phyloP scores from a whole-genome alignment of 37 sponge, comb jelly and placozoan genomes.

The Aphrocallistes beatrix region DNA sequence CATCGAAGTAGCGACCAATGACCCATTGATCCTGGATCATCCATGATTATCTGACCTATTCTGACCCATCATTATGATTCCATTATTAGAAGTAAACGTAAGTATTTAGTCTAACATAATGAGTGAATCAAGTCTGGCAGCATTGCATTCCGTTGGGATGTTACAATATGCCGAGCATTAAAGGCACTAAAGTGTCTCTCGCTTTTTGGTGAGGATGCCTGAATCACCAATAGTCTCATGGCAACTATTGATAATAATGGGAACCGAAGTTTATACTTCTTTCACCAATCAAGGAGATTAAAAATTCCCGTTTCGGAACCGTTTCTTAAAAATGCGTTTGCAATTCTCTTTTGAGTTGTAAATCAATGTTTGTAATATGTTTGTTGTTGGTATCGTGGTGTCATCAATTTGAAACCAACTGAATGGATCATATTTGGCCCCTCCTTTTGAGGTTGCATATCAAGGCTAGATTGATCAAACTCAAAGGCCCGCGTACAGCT shows the following conservation, averaged over 20 bases:
- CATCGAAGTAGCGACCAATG: neutral
- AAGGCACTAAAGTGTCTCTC: constrained; percentile 4
- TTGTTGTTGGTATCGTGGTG: neutral
- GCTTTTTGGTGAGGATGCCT: neutral
- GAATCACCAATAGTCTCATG: constrained; percentile 4
- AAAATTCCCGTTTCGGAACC: constrained; percentile 15
- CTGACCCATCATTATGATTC: neutral
- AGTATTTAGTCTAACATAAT: too few species aligned
- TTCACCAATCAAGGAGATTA: neutral
- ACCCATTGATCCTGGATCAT: neutral
- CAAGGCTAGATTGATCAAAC: neutral
- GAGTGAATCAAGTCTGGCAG: too few species aligned
- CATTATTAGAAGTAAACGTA: neutral
- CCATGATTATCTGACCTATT: neutral
- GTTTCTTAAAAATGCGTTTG: neutral
- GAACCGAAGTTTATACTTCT: neutral
- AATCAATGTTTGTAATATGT: constrained; percentile 11
- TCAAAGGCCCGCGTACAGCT: too few species aligned
- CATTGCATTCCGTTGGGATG: too few species aligned
- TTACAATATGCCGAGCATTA: constrained; percentile 18
- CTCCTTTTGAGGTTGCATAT: constrained; percentile 15
- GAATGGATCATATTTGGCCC: constrained; percentile 19
- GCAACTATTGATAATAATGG: neutral
- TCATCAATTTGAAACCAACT: neutral
- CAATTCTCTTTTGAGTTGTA: neutral